Evolutionary conservation across 2,113 vertebrate species (phyloP).

Genomic region (Zosterops lateralis): DNA sequence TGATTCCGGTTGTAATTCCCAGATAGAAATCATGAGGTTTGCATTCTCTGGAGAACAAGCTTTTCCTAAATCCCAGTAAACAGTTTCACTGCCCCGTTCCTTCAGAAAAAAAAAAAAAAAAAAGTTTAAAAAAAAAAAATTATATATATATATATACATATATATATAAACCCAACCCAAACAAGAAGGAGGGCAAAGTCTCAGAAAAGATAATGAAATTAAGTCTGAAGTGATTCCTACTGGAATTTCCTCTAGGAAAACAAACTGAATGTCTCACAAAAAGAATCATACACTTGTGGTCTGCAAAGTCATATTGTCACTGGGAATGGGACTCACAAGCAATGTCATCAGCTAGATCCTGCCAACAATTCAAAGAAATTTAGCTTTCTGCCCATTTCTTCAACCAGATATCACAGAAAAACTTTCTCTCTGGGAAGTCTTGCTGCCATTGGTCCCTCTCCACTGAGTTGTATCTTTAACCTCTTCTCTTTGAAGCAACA

Average conservation of each 20-base stretch:
- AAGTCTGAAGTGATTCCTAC: not conserved
- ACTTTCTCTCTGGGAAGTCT: not conserved
- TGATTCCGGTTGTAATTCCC: not conserved
- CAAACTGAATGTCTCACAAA: not conserved
- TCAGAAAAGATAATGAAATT: not conserved
- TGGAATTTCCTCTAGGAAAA: not conserved
- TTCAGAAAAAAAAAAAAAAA: not conserved
- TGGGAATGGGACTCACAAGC: not conserved
- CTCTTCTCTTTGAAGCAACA: not conserved
- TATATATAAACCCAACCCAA: too few relatives aligned
- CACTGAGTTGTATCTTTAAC: not conserved
- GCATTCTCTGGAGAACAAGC: not conserved
- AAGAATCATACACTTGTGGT: not conserved
- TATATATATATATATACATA: too few relatives aligned
- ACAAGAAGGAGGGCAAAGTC: fast-evolving
- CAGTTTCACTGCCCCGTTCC: not conserved
- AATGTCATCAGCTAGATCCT: not conserved
- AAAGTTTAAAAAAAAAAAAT: too few relatives aligned
- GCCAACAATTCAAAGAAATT: not conserved
- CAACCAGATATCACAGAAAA: not conserved
- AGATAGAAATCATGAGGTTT: not conserved
- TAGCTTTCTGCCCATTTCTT: not conserved
- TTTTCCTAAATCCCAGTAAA: not conserved
- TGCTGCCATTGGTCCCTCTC: not conserved
- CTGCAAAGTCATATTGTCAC: not conserved